Conservation (phyloP, 2,888 invertebrate species). For the Dendrolimus pini region DNA sequence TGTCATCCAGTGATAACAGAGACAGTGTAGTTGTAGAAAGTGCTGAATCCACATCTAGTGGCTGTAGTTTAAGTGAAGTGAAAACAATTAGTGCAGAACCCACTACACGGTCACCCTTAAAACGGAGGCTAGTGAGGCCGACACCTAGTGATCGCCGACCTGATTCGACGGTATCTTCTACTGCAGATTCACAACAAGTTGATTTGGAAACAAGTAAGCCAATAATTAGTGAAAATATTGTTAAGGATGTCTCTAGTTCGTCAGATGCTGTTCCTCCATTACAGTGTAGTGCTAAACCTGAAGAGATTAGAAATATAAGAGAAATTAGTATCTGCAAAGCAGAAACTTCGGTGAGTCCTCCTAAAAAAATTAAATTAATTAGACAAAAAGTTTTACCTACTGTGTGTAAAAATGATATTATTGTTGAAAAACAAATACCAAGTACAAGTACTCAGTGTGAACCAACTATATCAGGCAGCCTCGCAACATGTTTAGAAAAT, state of each 20-base stretch:
- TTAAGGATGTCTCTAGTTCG: constrained; percentile 69
- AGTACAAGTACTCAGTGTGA: constrained; percentile 43
- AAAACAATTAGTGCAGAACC: constrained; percentile 33
- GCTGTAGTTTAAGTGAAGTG: constrained; percentile 58
- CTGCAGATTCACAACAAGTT: constrained; percentile 51
- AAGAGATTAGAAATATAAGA: constrained; percentile 65
- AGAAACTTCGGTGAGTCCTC: constrained; percentile 61
- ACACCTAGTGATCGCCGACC: constrained; percentile 52
- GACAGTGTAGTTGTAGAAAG: constrained; percentile 65
- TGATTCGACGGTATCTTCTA: constrained; percentile 69
- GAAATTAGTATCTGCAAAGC: constrained; percentile 71
- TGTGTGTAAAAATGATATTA: constrained; percentile 31
- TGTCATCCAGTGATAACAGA: constrained; percentile 60
- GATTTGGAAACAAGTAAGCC: constrained; percentile 36
- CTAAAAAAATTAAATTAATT: constrained; percentile 67
- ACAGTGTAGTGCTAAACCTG: constrained; percentile 56
- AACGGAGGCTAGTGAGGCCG: constrained; percentile 58
- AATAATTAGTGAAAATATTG: constrained; percentile 39
- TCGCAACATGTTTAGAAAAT: constrained; percentile 18
- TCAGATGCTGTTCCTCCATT: constrained; percentile 57
- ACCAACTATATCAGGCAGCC: constrained; percentile 48
- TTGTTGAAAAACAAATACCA: constrained; percentile 21
- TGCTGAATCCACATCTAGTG: constrained; percentile 69
- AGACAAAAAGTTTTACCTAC: constrained; percentile 53
- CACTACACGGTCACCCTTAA: constrained; percentile 47